phyloP scores from a whole-genome alignment of 2,797 vertebrate species.

The Danio albolineatus region DNA sequence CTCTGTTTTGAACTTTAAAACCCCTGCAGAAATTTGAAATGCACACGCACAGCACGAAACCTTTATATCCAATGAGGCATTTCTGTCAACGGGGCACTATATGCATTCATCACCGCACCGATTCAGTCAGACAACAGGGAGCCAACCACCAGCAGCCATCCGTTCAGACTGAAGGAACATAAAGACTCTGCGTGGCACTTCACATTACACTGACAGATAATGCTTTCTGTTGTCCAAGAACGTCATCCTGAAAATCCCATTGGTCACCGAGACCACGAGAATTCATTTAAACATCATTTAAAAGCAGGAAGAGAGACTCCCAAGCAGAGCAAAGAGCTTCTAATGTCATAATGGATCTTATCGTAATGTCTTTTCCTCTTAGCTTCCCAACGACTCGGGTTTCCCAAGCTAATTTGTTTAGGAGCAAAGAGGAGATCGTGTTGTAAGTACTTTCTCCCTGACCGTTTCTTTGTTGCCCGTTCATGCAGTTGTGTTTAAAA shows the following conservation, averaged over 20 bases:
- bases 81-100: not conserved
- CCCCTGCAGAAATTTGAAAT: constrained; percentile 9
- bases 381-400: constrained; percentile 16
- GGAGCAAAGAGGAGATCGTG: not conserved
- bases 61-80: constrained; percentile 24
- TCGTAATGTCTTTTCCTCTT: constrained; percentile 25
- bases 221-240: constrained; percentile 23
- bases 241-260: constrained; percentile 15
- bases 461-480: not conserved
- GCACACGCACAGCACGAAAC: constrained; percentile 11
- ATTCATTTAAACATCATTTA: constrained; percentile 34
- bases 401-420: constrained; percentile 32
- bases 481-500: constrained; percentile 17
- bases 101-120: not conserved
- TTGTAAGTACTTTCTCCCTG: constrained; percentile 11
- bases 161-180: constrained; percentile 10
- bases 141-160: constrained; percentile 1
- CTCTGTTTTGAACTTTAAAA: constrained; percentile 4
- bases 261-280: constrained; percentile 18
- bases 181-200: constrained; percentile 6
- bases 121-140: constrained; percentile 25
- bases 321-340: constrained; percentile 30
- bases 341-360: constrained; percentile 42
- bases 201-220: constrained; percentile 17
- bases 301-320: constrained; percentile 15